phyloP scores from a whole-genome alignment of 2,888 invertebrate species.

The Mellilla xanthometata region DNA sequence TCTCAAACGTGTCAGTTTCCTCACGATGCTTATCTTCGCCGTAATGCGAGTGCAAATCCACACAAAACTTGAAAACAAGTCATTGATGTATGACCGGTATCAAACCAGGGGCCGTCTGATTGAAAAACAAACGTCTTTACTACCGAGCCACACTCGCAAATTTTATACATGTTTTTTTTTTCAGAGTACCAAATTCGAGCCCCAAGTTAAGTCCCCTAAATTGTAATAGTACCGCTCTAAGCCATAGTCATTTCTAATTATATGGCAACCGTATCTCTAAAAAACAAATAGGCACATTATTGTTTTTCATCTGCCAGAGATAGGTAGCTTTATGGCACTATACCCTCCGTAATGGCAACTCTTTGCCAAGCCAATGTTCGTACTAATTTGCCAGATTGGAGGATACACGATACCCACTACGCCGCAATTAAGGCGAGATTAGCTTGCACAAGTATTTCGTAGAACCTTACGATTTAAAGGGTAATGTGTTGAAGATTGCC shows the following conservation, averaged over 20 bases:
- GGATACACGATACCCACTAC: conserved; percentile 18
- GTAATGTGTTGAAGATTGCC: conserved; percentile 20
- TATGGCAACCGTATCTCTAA: conserved; percentile 26
- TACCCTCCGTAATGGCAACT: conserved; percentile 27
- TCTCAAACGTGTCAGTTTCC: too few species aligned
- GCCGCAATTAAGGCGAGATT: conserved; percentile 14
- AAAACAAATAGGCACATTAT: conserved; percentile 54
- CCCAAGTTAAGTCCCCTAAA: conserved; percentile 16
- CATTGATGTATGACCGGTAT: too few species aligned
- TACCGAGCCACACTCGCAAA: too few species aligned
- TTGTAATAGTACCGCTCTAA: conserved; percentile 21
- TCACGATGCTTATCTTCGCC: too few species aligned
- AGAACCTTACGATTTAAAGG: conserved; percentile 1
- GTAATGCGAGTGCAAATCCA: too few species aligned
- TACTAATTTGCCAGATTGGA: conserved; percentile 39
- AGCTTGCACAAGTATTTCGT: conserved; percentile 9
- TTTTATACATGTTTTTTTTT: too few species aligned
- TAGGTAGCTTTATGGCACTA: conserved; percentile 19
- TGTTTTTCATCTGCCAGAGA: conserved; percentile 51
- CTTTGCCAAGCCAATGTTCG: conserved; percentile 39
- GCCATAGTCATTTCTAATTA: conserved; percentile 30
- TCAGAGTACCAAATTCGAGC: too few species aligned
- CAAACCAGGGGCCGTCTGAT: too few species aligned
- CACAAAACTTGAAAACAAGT: too few species aligned
- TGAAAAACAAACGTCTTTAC: too few species aligned